These are phyloP conservation scores for Aromia moschata DNA, from an alignment of 2,888 invertebrate species.

Conservation along the genomic window DNA sequence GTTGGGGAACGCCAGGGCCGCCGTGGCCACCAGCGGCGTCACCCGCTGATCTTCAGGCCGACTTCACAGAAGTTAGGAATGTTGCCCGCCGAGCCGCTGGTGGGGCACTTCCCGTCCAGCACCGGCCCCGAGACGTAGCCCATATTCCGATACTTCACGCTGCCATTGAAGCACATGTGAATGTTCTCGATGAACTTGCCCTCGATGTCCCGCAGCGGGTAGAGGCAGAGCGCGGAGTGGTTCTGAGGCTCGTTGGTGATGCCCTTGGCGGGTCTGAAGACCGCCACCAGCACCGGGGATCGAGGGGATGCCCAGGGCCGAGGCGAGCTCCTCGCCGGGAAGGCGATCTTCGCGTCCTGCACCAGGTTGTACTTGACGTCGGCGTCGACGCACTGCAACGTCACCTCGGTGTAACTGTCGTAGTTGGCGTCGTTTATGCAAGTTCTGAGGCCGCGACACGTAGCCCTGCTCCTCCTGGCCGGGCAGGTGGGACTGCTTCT, in stretches of 20 bases:
- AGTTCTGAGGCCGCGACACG: constrained; percentile 88
- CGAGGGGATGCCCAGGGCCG: constrained; percentile 83
- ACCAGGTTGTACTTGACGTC: constrained; percentile 85
- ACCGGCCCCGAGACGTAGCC: constrained; percentile 92
- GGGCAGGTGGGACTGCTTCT: constrained; percentile 89
- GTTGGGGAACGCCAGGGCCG: constrained; percentile 81
- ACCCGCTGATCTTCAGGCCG: constrained; percentile 92
- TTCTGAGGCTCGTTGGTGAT: constrained; percentile 84
- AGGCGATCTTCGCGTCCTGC: constrained; percentile 90
- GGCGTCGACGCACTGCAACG: constrained; percentile 83
- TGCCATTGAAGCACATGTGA: constrained; percentile 96
- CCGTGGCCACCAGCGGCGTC: constrained; percentile 81
- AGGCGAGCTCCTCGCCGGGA: constrained; percentile 87
- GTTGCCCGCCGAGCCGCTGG: constrained; percentile 87
- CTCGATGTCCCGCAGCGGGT: constrained; percentile 89
- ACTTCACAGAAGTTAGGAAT: constrained; percentile 93
- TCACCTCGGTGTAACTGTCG: constrained; percentile 97
- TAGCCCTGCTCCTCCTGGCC: constrained; percentile 91
- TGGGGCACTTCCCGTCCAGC: constrained; percentile 90
- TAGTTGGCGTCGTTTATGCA: constrained; percentile 96
- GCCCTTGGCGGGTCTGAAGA: constrained; percentile 89
- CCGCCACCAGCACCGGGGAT: constrained; percentile 84
- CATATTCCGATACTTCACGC: constrained; percentile 90
- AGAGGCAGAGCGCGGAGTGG: constrained; percentile 92
- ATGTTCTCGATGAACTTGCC: constrained; percentile 96